Base-by-base conservation (phyloP, 2,797 vertebrate species). In the Tadarida brasiliensis region DNA sequence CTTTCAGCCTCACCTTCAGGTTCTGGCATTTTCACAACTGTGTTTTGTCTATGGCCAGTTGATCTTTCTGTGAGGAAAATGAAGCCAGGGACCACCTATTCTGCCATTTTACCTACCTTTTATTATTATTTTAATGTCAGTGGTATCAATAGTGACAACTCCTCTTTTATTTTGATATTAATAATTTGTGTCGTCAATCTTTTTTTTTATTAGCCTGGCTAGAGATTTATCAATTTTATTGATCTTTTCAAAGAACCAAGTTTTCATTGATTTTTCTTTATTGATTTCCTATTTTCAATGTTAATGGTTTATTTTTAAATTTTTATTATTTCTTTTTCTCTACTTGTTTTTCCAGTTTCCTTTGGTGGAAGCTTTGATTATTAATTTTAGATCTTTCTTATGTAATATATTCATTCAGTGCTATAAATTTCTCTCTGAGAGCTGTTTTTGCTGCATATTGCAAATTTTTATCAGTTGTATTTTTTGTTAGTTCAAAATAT, bases 351-450 rank as follows among this genome's bases (percentile, higher is more conserved):
- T 92, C 24, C 24, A 35, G 28, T 54, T 89, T 77, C 39, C 54
- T 70, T 71, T 78, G 14, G 15, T 89, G 28, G 30, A 56, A 56
- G 54, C 9, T 87, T 83, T 73, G 44, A 30, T 73, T 73, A 71
- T 39, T 84, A 33, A 84, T 71, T 71, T 89, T 78, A 77, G 35
- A 71, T 78, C 7, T 63, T 51, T 44, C 54, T 84, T 77, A 77
- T 26, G 10, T 51, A 54, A 39, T 77, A 22, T 51, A n/a, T 57
- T 24, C 14, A 51, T 76, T 94, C 19, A 22, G 4, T 39, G 49
- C 51, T 94, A 68, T 90, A 51, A 84, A 77, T 84, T 84, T 84
- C 24, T 49, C 24, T 65, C 59, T 67, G 67, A 94, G 81, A 90
- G 57, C 19, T 44, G 35, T 39, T 61, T 68, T 84, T 65, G 54